Evolutionary conservation across 2,113 vertebrate genomes (phyloP), one percentile per base, ranked within the genome.

Genomic region (Psettodes erumei): DNA sequence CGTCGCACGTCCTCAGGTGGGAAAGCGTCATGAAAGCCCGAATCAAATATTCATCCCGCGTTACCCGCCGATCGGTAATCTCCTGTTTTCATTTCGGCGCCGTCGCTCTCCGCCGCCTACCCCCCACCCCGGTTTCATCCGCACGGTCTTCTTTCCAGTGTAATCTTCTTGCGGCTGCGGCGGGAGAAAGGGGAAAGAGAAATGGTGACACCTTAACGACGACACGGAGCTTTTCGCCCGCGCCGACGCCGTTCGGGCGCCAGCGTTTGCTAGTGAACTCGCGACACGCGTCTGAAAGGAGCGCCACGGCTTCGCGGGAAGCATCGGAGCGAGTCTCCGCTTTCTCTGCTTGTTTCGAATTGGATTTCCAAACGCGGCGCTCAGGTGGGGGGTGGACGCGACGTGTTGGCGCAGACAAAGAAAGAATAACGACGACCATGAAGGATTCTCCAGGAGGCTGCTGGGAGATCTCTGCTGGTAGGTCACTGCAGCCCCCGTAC

Each of bases 11-110:
- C 87, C 73, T 70, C 75, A 86, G 86, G 92, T 89, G 90, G 84
- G 79, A 71, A 84, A 88, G 81, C 62, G 38, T 61, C 53, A 83
- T 83, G 86, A 83, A 82, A 75, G 78, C 47, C 72, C 10, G 70
- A 86, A 89, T 87, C 77, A 89, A 85, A 90, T 87, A 88, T 86
- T 90, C 82, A 63, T 76, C 79, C 74, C 55, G 78, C 19, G 71
- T 87, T 83, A 55, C 82, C 58, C 63, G 27, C 61, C 69, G 82
- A 90, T 89, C 84, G 58, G 87, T 89, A 90, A 93, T 90, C 92
- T 90, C 87, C 83, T 43, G 21, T 86, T 92, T 91, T 92, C 89
- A 90, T 91, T 91, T 86, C 6, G 3, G 42, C 6, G 23, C 72
- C n/a, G 64, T 68, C 45, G 16, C 80, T 66, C 60, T 33, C 76